These are phyloP conservation scores for Poeciliopsis presidionis DNA, from an alignment of 2,797 vertebrate species.

Conservation along the genomic window DNA sequence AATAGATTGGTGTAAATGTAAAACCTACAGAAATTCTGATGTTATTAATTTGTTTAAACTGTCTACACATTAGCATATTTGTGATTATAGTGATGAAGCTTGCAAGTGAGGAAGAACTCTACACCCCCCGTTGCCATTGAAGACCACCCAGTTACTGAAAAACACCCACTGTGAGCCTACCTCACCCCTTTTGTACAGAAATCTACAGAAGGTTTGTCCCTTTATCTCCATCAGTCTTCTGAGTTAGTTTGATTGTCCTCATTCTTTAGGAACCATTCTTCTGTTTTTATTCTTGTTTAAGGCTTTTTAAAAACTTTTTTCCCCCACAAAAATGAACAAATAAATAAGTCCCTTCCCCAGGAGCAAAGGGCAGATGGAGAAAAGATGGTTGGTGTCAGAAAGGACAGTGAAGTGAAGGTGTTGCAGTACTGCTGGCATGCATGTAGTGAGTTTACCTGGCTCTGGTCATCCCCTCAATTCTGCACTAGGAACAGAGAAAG, in stretches of 20 bases:
- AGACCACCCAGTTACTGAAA: not conserved
- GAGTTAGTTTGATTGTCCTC: not conserved
- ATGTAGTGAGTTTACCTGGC: conserved; percentile 87
- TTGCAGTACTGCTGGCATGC: conserved; percentile 38
- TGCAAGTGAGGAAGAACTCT: not conserved
- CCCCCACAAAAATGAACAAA: not conserved
- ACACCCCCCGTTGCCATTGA: not conserved
- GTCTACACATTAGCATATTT: not conserved
- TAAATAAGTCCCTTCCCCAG: not conserved
- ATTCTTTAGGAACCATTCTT: not conserved
- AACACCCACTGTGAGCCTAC: not conserved
- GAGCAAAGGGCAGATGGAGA: conserved; percentile 4
- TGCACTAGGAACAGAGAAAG: conserved; percentile 92
- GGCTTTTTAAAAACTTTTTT: not conserved
- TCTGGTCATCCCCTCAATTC: conserved; percentile 92
- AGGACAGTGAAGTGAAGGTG: conserved; percentile 31
- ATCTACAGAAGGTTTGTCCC: not conserved
- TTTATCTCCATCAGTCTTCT: not conserved
- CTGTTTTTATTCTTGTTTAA: not conserved
- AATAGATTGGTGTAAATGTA: not conserved
- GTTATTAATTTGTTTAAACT: not conserved
- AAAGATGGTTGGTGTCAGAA: conserved; percentile 30
- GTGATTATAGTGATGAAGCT: not conserved
- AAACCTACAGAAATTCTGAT: not conserved
- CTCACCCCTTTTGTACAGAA: not conserved